Base-by-base conservation (phyloP, 1,140 invertebrate genomes). In the Pomacea maculata region DNA sequence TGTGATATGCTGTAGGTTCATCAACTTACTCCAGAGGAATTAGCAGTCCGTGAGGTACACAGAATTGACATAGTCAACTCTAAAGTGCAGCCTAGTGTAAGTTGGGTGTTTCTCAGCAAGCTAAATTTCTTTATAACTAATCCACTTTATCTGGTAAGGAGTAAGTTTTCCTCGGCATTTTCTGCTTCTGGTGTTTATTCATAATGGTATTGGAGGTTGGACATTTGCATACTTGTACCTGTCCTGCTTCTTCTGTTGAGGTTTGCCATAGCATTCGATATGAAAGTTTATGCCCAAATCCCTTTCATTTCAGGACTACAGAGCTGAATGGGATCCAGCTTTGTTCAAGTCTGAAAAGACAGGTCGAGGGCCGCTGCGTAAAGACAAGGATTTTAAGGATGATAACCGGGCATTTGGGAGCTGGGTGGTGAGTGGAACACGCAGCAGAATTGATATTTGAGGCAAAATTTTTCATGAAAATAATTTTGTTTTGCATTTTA, bases 31-130 rank as follows among this genome's bases (percentile, higher is more conserved):
- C 93, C 95, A 63, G 97, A 99, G 84, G 96, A 97, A 91, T 92
- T 99, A 83, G 97, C 96, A 92, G 92, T 94, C 68, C 94, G 98
- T 84, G 96, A 99, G 86, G 94, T 99, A 34, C 94, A 98, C 29
- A 93, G 94, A 88, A 97, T 99, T 91, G 97, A 99, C 92, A 99
- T 99, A 92, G 96, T 97, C 64, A 98, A 98, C 93, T 97, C 98
- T 93, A 79, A 83, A 64, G 80, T 91, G 14, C 61, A 72, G 45
- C 67, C 78, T 34, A 81, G 79, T 72, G 88, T 89, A 83, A 82
- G 83, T 85, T 12, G 19, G 57, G 57, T 61, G 55, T 57, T 57
- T 25, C 25, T 25, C 25, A 25, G 25, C 25, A 25, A 25, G 25
- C 25, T 25, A 25, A 25, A 25, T 25, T 25, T 25, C 25, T 25